A percentile compares a stretch with the other conserved stretches of the same genome.
Conservation (phyloP, 2,888 invertebrate genomes). For the Diplazon laetatorius region DNA sequence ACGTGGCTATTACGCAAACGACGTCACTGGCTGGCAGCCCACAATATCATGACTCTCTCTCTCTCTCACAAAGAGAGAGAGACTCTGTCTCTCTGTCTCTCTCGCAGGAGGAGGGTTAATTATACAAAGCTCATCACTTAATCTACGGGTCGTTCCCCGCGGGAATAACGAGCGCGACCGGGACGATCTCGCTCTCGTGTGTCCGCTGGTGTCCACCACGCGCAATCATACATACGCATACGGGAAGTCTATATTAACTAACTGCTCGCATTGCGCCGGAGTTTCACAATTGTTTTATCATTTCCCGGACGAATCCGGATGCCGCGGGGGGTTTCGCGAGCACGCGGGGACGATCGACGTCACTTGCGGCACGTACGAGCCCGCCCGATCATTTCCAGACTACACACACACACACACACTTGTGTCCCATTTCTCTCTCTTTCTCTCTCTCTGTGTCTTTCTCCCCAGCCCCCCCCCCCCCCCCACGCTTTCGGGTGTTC, state of each 20-base stretch:
- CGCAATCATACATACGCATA: too few species aligned
- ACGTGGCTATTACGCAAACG: slow-evolving; percentile 17
- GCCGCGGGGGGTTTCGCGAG: slow-evolving; percentile 44
- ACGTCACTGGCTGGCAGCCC: slow-evolving; percentile 7
- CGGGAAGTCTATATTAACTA: slow-evolving; percentile 22
- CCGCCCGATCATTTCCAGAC: slow-evolving; percentile 32
- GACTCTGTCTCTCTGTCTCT: too few species aligned
- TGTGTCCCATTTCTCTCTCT: slow-evolving; percentile 18
- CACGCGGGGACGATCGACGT: slow-evolving; percentile 58
- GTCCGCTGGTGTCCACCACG: too few species aligned
- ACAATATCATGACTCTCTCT: slow-evolving; percentile 26
- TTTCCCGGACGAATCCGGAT: slow-evolving; percentile 48
- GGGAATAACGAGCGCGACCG: slow-evolving; percentile 45
- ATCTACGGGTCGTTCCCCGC: slow-evolving; percentile 48
- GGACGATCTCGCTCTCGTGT: background rate
- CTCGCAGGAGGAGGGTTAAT: slow-evolving; percentile 39
- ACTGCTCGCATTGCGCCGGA: slow-evolving; percentile 34
- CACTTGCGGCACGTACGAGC: slow-evolving; percentile 61
- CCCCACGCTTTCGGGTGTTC: too few species aligned
- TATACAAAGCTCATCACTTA: slow-evolving; percentile 62
- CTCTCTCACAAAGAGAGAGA: slow-evolving; percentile 10
- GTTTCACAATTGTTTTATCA: slow-evolving; percentile 61
- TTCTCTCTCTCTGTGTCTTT: background rate
- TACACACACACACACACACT: too few species aligned
- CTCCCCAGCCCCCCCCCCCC: too few species aligned